phyloP scores from a whole-genome alignment of 2,113 vertebrate genomes.

The Sinocyclocheilus anophthalmus region DNA sequence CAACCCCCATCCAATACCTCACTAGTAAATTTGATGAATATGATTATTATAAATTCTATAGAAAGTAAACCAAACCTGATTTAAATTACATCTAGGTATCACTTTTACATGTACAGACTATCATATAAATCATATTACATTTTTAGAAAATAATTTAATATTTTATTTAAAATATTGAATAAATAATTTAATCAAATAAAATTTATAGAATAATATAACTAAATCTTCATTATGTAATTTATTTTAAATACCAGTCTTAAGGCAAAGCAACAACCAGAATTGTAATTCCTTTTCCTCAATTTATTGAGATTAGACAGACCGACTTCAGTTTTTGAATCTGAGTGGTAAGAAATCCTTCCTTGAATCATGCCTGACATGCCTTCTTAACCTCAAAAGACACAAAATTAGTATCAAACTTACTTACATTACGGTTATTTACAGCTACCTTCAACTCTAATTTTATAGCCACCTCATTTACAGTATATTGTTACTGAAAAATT shows the following conservation, averaged over 20 bases:
- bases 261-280: too few relatives aligned
- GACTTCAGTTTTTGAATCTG: background rate
- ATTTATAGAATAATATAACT: background rate
- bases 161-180: background rate
- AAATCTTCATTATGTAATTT: background rate
- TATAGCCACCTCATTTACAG: constrained; percentile 32
- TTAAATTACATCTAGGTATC: background rate
- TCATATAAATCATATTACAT: background rate
- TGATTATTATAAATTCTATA: background rate
- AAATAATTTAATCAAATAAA: background rate
- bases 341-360: background rate
- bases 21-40: too few relatives aligned
- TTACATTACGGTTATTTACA: background rate
- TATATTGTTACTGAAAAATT: constrained; percentile 55
- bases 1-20: too few relatives aligned
- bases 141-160: background rate
- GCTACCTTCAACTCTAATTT: background rate
- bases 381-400: background rate
- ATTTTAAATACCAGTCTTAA: background rate
- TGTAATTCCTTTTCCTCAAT: too few relatives aligned
- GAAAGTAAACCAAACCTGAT: background rate
- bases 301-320: too few relatives aligned
- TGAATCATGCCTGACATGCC: background rate
- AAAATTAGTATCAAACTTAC: background rate
- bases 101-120: background rate